These are phyloP conservation scores for Trachurus trachurus DNA, from an alignment of 2,797 vertebrate genomes.

Conservation along the genomic window DNA sequence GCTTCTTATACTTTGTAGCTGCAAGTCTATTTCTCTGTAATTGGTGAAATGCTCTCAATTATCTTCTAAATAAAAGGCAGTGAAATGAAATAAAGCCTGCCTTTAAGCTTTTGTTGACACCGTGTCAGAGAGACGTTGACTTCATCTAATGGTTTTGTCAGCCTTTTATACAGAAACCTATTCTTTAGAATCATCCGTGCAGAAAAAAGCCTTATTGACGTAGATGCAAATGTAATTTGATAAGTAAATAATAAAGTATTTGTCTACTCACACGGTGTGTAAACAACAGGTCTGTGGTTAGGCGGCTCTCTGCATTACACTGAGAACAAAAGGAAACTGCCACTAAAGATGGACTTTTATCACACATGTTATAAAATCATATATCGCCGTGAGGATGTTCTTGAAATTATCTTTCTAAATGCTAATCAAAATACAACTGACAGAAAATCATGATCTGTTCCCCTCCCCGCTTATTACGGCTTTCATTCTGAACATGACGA, in stretches of 20 bases:
- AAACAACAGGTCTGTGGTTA: constrained; percentile 22
- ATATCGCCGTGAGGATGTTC: constrained; percentile 2
- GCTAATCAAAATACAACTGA: constrained; percentile 9
- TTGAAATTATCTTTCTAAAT: constrained; percentile 12
- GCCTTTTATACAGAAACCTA: background rate
- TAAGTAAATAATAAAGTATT: constrained; percentile 15
- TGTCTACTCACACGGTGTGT: constrained; percentile 5
- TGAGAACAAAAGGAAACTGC: constrained; percentile 17
- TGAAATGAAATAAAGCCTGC: background rate
- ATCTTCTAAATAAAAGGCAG: too few relatives aligned
- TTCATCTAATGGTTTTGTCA: background rate
- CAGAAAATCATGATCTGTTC: background rate
- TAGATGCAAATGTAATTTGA: constrained; percentile 2
- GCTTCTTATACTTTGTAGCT: too few relatives aligned
- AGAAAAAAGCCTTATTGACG: background rate
- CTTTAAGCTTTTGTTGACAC: constrained; percentile 38
- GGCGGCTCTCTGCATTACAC: constrained; percentile 9
- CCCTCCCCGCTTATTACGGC: constrained; percentile 6
- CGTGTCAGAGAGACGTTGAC: constrained; percentile 4
- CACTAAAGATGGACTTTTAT: constrained; percentile 7
- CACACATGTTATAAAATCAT: constrained; percentile 11
- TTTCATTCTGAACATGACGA: constrained; percentile 6
- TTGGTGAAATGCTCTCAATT: too few relatives aligned
- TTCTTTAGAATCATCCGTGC: background rate
- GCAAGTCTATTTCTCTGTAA: too few relatives aligned